Conservation (phyloP, 2,888 invertebrate species). For the Cerastoderma edule region DNA sequence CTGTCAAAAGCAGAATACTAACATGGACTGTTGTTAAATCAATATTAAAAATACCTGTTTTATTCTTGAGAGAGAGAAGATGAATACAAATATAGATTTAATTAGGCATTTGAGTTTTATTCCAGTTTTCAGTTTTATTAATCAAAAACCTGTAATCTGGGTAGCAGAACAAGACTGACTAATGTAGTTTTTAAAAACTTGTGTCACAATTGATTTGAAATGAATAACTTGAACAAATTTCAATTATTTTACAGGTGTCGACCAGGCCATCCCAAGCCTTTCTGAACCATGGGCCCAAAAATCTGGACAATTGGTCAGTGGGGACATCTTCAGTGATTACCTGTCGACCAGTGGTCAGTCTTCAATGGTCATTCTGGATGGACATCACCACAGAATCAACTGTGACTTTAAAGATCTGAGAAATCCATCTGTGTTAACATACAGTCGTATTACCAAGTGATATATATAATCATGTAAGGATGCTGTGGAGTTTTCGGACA, state of each 20-base stretch:
- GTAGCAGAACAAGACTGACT: too few relatives aligned
- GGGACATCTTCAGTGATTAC: slow-evolving; percentile 89
- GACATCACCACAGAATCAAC: slow-evolving; percentile 89
- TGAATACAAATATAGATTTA: too few relatives aligned
- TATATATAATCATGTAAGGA: neutral
- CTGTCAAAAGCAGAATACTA: too few relatives aligned
- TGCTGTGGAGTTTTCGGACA: too few relatives aligned
- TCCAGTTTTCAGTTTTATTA: too few relatives aligned
- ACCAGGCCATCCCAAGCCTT: slow-evolving; percentile 44
- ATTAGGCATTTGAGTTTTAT: too few relatives aligned
- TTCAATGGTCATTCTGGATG: slow-evolving; percentile 89
- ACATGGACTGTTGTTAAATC: too few relatives aligned
- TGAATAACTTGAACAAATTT: slow-evolving; percentile 1
- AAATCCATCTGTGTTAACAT: slow-evolving; percentile 85
- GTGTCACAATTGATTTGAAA: too few relatives aligned
- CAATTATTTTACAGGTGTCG: slow-evolving; percentile 56
- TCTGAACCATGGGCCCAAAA: slow-evolving; percentile 87
- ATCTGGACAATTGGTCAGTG: slow-evolving; percentile 88
- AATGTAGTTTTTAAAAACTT: too few relatives aligned
- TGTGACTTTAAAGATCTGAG: slow-evolving; percentile 90
- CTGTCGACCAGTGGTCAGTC: slow-evolving; percentile 90
- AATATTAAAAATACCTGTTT: too few relatives aligned
- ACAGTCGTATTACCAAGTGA: slow-evolving; percentile 9
- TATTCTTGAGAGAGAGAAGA: too few relatives aligned
- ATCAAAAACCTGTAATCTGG: too few relatives aligned